Conservation (phyloP, 2,797 vertebrate species). For the Danio tinwini region DNA sequence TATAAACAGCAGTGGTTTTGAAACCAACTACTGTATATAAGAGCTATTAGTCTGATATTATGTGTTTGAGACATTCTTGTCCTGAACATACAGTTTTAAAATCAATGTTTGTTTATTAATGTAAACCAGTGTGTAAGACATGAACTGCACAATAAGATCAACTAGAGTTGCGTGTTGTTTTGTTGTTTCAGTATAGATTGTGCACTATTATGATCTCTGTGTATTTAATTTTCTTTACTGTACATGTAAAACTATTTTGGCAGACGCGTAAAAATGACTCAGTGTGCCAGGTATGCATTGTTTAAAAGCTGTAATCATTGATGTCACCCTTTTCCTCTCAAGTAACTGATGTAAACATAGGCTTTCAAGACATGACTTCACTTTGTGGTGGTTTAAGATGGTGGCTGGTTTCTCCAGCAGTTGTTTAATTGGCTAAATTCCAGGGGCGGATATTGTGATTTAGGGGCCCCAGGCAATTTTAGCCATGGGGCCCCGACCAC, state of each 20-base stretch:
- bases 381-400: not conserved
- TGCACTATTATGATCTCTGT: not conserved
- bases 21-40: not conserved
- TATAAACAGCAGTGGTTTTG: not conserved
- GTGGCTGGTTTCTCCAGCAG: not conserved
- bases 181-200: not conserved
- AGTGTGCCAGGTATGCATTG: constrained; percentile 1
- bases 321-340: constrained; percentile 1
- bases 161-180: not conserved
- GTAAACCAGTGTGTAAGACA: no score
- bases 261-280: constrained; percentile 19
- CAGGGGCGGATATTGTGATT: no score
- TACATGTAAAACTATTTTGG: not conserved
- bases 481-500: no score
- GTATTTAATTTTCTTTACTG: not conserved
- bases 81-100: not conserved
- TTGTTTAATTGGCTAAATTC: no score
- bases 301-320: constrained; percentile 6
- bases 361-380: not conserved
- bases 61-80: not conserved
- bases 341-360: not conserved
- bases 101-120: no score
- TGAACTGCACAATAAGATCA: not conserved
- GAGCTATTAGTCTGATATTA: not conserved
- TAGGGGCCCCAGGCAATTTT: no score